Evolutionary conservation across 2,888 invertebrate genomes (phyloP).

Genomic region (Byasa hedistus): DNA sequence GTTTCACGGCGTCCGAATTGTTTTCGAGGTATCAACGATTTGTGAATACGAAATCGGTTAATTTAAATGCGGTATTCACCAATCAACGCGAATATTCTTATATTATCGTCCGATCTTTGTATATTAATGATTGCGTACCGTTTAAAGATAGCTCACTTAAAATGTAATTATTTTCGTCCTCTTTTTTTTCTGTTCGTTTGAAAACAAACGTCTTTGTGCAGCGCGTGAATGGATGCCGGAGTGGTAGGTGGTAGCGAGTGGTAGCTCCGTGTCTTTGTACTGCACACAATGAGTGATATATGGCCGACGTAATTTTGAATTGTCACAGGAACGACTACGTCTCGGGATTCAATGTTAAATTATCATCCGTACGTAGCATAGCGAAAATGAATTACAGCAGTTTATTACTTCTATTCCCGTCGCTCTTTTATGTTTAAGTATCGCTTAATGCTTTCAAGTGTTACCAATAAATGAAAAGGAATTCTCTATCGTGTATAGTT

Average conservation of each 20-base stretch:
- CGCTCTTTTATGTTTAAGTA: conserved; percentile 34
- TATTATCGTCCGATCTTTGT: conserved; percentile 49
- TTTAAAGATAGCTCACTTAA: conserved; percentile 48
- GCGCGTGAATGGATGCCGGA: conserved; percentile 64
- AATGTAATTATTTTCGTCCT: conserved; percentile 67
- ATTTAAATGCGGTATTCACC: conserved; percentile 46
- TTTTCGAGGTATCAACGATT: conserved; percentile 58
- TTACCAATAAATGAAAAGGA: conserved; percentile 25
- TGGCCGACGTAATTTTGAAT: conserved; percentile 74
- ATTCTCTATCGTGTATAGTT: not conserved
- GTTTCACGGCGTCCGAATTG: conserved; percentile 75
- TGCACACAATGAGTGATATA: conserved; percentile 79
- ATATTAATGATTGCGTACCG: conserved; percentile 11
- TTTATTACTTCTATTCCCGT: conserved; percentile 56
- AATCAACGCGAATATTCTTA: conserved; percentile 42
- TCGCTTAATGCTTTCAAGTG: conserved; percentile 34
- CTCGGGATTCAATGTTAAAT: conserved; percentile 69
- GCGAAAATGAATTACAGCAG: conserved; percentile 78
- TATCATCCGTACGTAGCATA: conserved; percentile 77
- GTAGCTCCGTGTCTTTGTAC: conserved; percentile 70
- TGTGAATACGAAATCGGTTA: conserved; percentile 60
- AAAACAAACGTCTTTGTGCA: conserved; percentile 75
- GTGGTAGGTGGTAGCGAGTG: conserved; percentile 65
- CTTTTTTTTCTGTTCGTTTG: conserved; percentile 63
- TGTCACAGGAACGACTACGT: conserved; percentile 65